Conservation (phyloP, 2,888 invertebrate species). For the Fragum fragum region DNA sequence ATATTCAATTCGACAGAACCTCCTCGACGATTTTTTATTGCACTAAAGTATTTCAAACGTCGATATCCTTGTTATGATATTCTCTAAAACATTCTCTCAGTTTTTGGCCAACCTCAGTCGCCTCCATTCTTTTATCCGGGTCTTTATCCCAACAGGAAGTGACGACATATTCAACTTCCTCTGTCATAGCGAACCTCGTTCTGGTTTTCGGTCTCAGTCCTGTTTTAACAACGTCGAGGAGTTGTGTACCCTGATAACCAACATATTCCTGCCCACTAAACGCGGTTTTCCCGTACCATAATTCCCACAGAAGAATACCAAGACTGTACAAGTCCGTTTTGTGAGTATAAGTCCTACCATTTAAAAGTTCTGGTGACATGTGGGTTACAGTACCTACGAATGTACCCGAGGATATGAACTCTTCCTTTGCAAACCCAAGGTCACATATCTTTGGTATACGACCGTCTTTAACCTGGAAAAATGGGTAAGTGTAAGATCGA, state of each 20-base stretch:
- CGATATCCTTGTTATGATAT: constrained; percentile 4
- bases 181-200: constrained; percentile 28
- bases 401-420: constrained; percentile 75
- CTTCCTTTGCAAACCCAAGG: constrained; percentile 80
- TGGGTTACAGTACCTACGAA: constrained; percentile 78
- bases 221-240: constrained; percentile 40
- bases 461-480: constrained; percentile 66
- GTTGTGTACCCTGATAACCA: background rate
- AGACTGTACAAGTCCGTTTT: constrained; percentile 80
- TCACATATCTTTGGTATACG: constrained; percentile 78
- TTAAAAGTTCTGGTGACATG: constrained; percentile 81
- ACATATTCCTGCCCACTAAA: constrained; percentile 48
- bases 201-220: constrained; percentile 44
- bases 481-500: too few species aligned
- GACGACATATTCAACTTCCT: constrained; percentile 30
- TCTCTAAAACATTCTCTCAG: background rate
- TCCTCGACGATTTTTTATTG: too few species aligned
- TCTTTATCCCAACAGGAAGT: constrained; percentile 46
- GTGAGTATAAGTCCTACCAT: constrained; percentile 71
- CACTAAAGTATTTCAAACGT: too few species aligned
- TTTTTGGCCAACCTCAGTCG: constrained; percentile 21
- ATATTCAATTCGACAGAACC: too few species aligned
- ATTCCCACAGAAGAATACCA: constrained; percentile 79
- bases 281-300: constrained; percentile 79
- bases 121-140: constrained; percentile 35